Evolutionary conservation across 2,888 invertebrate species (phyloP), one percentile per base, ranked within the genome.

Genomic region (Eurytoma adleriae): DNA sequence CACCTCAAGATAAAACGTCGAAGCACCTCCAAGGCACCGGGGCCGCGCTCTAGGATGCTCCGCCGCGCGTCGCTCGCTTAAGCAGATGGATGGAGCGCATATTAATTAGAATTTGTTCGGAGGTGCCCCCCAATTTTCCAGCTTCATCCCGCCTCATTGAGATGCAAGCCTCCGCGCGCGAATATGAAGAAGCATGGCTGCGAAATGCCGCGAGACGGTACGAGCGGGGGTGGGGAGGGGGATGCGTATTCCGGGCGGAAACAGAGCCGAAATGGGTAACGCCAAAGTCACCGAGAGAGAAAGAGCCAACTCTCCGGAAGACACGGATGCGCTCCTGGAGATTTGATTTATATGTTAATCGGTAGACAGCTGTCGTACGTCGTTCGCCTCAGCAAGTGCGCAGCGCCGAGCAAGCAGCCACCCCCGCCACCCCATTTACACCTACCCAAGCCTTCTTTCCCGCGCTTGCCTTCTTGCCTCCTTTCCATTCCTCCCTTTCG

Each of bases 321-420:
- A 68, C 71, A 83, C 81, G 80, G 66, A 76, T 70, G 79, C 80
- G 78, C 82, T 62, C 73, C 74, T 79, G 78, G 80, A 84, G 84
- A 88, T 90, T 90, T 90, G 89, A 90, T 90, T 89, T 89, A 89
- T 90, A 89, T 89, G 89, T 90, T 90, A 90, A 90, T 90, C 88
- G 87, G 74, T 82, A 84, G 84, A 84, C 88, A 86, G 85, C 86
- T 86, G 87, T 85, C 86, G 86, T 83, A 81, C 68, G 72, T 72
- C 72, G 66, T 73, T 80, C 82, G 84, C 83, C 82, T 86, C 85
- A 62, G 81, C 85, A 84, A 86, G 85, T 84, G 85, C 84, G 79
- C 85, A 81, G 83, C 68, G 5, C 48, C 57, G 52, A 69, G 13
- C 30, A 61, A 16, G 16, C 24, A 30, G 27, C n/a, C 40, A 16